phyloP scores from a whole-genome alignment of 2,888 invertebrate genomes.

The Entomobrya proxima region DNA sequence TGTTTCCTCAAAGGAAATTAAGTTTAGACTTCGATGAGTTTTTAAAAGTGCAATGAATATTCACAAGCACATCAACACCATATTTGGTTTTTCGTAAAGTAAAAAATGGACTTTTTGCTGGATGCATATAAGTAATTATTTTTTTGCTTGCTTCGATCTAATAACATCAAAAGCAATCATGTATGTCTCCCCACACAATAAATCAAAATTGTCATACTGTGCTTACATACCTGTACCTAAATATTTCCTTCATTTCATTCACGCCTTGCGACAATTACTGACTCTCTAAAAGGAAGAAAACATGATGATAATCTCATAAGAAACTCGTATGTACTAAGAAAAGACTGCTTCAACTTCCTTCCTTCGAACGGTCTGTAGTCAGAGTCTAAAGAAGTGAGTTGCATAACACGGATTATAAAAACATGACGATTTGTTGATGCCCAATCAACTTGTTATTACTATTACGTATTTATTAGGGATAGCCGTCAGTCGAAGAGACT shows the following conservation, averaged over 20 bases:
- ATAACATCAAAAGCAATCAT: conserved; percentile 34
- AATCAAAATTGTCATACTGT: not conserved
- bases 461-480: too few species aligned
- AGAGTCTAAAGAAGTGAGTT: not conserved
- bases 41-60: too few species aligned
- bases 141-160: conserved; percentile 51
- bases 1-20: not conserved
- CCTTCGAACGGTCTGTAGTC: too few species aligned
- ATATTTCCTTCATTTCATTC: not conserved
- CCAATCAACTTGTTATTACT: not conserved
- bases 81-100: not conserved
- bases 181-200: conserved; percentile 34
- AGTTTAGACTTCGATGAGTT: too few species aligned
- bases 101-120: not conserved
- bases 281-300: conserved; percentile 37
- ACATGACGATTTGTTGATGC: not conserved
- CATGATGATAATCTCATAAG: not conserved
- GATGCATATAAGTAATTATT: conserved; percentile 40
- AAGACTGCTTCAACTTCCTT: conserved; percentile 1
- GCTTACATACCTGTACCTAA: not conserved
- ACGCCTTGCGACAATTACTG: not conserved
- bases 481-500: too few species aligned
- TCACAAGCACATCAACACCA: not conserved
- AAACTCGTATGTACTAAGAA: not conserved
- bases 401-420: not conserved